Conservation (phyloP, 1,140 invertebrate genomes). For the Drosophila tristis region DNA sequence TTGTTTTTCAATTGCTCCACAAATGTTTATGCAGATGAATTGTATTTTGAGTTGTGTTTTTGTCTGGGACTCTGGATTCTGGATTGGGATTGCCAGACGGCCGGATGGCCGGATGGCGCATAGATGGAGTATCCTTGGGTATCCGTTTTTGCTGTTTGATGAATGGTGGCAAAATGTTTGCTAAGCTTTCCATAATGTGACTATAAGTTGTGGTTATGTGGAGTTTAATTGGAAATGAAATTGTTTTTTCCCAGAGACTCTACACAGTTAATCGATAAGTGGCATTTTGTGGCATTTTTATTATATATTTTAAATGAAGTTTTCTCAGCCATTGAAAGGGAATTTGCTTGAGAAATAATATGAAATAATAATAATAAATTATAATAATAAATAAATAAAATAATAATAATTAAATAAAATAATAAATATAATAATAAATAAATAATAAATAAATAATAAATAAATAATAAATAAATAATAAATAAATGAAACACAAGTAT, state of each 20-base stretch:
- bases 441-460: no score
- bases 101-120: not conserved
- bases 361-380: no score
- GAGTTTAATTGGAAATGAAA: not conserved
- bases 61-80: slow-evolving; percentile 44
- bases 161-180: slow-evolving; percentile 62
- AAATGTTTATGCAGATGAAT: slow-evolving; percentile 82
- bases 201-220: slow-evolving; percentile 42
- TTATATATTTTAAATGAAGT: no score
- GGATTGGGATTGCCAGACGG: slow-evolving; percentile 13
- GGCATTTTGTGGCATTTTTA: not conserved
- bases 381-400: no score
- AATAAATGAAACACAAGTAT: no score
- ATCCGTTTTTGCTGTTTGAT: slow-evolving; percentile 55
- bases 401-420: no score
- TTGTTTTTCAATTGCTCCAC: slow-evolving; percentile 77
- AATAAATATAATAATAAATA: no score
- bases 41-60: slow-evolving; percentile 77
- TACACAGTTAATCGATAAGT: not conserved
- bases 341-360: no score
- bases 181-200: slow-evolving; percentile 60
- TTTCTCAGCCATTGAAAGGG: no score
- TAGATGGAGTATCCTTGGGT: slow-evolving; percentile 1
- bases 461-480: no score
- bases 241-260: not conserved